phyloP scores from a whole-genome alignment of 92 coral and sea anemone species.

The Palythoa caribaeorum region DNA sequence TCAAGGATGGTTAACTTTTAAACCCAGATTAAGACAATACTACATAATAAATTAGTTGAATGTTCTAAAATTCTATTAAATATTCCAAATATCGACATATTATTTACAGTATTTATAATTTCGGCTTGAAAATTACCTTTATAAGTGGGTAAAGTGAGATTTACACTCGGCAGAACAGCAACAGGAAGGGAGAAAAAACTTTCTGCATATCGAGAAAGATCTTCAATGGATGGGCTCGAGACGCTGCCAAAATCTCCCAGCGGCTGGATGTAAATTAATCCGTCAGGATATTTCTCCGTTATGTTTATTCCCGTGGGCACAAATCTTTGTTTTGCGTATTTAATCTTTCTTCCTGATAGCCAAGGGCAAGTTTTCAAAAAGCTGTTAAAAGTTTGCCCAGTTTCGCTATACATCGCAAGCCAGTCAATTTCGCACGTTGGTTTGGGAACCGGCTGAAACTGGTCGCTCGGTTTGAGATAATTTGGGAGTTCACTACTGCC shows the following conservation, averaged over 20 bases:
- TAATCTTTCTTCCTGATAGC: slow-evolving; percentile 65
- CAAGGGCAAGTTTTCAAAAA: slow-evolving; percentile 72
- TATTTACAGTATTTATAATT: not conserved
- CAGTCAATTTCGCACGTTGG: slow-evolving; percentile 68
- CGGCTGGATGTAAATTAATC: slow-evolving; percentile 71
- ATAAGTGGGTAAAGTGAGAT: slow-evolving; percentile 53
- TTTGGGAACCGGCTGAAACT: slow-evolving; percentile 57
- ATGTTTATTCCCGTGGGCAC: slow-evolving; percentile 60
- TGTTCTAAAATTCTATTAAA: too few relatives aligned
- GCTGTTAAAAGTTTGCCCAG: slow-evolving; percentile 69
- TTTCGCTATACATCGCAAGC: slow-evolving; percentile 73
- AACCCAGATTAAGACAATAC: too few relatives aligned
- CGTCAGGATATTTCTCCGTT: slow-evolving; percentile 76
- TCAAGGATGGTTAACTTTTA: too few relatives aligned
- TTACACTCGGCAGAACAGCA: slow-evolving; percentile 64
- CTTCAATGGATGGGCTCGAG: slow-evolving; percentile 57
- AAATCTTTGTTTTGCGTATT: slow-evolving; percentile 54
- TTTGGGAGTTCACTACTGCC: slow-evolving; percentile 47
- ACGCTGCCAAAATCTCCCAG: slow-evolving; percentile 66
- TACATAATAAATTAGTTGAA: too few relatives aligned
- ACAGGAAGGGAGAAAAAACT: slow-evolving; percentile 70
- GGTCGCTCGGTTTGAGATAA: slow-evolving; percentile 30
- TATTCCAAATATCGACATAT: not conserved
- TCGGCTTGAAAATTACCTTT: slow-evolving; percentile 55
- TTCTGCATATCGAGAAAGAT: slow-evolving; percentile 65